Percentiles rank a stretch among this genome's conserved stretches.
Conservation (phyloP, 2,888 invertebrate species). For the Tubulanus polymorphus region DNA sequence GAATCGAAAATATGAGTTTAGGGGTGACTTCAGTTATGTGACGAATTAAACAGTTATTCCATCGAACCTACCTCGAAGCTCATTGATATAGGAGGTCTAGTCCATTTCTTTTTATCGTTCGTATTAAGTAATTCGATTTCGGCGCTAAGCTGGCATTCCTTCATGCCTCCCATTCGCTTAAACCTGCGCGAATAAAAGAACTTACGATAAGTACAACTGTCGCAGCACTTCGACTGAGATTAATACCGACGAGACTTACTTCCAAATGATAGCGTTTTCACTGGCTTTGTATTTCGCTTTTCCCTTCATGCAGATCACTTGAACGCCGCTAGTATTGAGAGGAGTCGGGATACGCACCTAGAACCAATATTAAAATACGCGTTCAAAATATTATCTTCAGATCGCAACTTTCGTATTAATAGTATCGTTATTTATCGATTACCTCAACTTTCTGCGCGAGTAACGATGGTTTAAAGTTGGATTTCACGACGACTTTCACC, state of each 20-base stretch:
- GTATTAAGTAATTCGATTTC: conserved; percentile 98
- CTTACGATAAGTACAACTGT: background rate
- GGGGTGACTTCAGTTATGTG: too few relatives aligned
- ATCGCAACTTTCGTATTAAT: too few relatives aligned
- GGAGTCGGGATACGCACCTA: conserved; percentile 90
- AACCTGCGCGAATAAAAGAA: conserved; percentile 50
- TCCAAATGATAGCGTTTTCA: conserved; percentile 97
- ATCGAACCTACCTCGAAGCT: conserved; percentile 80
- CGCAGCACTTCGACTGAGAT: too few relatives aligned
- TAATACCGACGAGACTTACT: conserved; percentile 64
- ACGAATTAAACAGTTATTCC: too few relatives aligned
- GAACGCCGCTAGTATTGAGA: conserved; percentile 96
- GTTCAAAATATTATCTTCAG: too few relatives aligned
- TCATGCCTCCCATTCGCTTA: conserved; percentile 74
- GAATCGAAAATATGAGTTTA: too few relatives aligned
- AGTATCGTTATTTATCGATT: too few relatives aligned
- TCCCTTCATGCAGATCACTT: conserved; percentile 96
- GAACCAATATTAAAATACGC: too few relatives aligned
- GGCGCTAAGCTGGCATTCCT: conserved; percentile 98
- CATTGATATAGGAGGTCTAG: conserved; percentile 99
- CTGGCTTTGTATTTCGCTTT: conserved; percentile 99
- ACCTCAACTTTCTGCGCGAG: conserved; percentile 99
- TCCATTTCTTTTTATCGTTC: conserved; percentile 97
- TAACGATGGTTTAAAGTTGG: conserved; percentile 96
- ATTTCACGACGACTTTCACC: conserved; percentile 97